Base-by-base conservation (phyloP, 2,797 vertebrate species). In the Chrosomus eos region DNA sequence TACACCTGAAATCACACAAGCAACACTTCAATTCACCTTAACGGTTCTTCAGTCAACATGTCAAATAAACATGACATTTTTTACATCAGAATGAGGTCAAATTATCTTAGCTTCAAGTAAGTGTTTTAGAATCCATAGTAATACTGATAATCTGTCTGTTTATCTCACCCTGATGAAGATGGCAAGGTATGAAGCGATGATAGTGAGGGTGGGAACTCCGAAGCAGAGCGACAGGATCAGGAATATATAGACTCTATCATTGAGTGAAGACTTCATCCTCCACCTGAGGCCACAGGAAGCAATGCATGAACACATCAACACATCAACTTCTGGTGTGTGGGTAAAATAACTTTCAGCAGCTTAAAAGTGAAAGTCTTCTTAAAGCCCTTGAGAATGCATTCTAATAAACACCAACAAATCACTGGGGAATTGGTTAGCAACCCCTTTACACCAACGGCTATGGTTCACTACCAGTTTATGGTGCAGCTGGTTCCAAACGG, bases 401-500 rank as follows among this genome's bases (percentile, higher is more conserved):
- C 8, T 40, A 6, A 73, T n/a, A 62, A 73, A 73, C 21, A 19
- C 51, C 31, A 70, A 40, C 33, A 60, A 33, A 38, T 51, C 14
- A 23, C 5, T 53, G n/a, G 43, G 72, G 43, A 82, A 51, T 28
- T 19, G 23, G 48, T 58, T 53, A 38, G 43, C 1, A 18, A 80
- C 45, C n/a, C 3, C 33, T 58, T 53, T 60, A 66, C 55, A 82
- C 28, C 53, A 33, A 51, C 66, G 26, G 6, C n/a, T 40, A 51
- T 26, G n/a, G 23, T 18, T 58, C 43, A 66, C 85, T 91, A 91
- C 91, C 91, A 92, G 88, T 92, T 90, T 81, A 93, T 91, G 64
- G 91, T 93, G 87, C 92, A 93, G 89, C 92, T 93, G 68, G 88
- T 92, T 31, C 92, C 91, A 82, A 90, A 93, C 4, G 93, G 92